These are phyloP conservation scores for Merluccius polli DNA, from an alignment of 2,797 vertebrate species.

Conservation along the genomic window DNA sequence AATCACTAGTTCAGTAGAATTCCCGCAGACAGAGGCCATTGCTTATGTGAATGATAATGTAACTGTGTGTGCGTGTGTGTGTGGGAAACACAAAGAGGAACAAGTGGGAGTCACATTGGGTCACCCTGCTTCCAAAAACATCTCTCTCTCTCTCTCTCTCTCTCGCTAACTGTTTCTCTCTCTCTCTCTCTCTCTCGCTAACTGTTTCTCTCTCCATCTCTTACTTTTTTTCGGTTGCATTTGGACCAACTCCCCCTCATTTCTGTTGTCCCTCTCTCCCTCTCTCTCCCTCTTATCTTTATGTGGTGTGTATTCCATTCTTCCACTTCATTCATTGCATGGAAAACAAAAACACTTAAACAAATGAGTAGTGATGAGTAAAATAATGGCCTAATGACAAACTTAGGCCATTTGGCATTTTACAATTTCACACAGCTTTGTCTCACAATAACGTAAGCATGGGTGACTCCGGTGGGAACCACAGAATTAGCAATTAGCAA, in stretches of 20 bases:
- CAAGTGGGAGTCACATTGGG: constrained; percentile 5
- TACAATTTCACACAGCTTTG: background rate
- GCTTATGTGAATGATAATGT: background rate
- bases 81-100: constrained; percentile 23
- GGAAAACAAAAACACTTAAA: background rate
- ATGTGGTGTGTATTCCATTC: background rate
- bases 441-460: background rate
- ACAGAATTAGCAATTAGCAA: background rate
- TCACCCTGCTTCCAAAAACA: constrained; percentile 1
- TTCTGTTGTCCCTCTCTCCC: no score
- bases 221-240: background rate
- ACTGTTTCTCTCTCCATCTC: background rate
- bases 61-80: background rate
- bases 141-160: background rate
- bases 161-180: no score
- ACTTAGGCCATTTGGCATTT: no score
- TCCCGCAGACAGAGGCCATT: background rate
- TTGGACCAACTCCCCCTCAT: no score
- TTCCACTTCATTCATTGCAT: background rate
- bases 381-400: no score
- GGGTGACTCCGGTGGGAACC: background rate
- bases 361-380: no score
- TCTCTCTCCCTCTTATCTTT: background rate
- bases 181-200: no score
- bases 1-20: background rate